A percentile compares a stretch with the other conserved stretches of the same genome.
phyloP scores from a whole-genome alignment of 2,797 vertebrate genomes.

The Cynopterus sphinx region DNA sequence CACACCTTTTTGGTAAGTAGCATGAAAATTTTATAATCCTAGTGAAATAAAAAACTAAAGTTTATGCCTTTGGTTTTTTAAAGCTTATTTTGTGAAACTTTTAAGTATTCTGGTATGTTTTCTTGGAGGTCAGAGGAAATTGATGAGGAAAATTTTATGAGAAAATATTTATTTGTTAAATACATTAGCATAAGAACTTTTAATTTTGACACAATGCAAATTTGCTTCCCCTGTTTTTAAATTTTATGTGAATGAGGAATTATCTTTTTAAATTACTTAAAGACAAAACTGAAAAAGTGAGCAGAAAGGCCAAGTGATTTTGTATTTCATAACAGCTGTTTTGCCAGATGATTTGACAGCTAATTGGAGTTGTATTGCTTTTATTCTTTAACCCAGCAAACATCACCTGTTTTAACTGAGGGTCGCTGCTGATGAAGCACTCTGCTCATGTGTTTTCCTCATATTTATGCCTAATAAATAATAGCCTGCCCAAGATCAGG shows the following conservation, averaged over 20 bases:
- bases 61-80: background rate
- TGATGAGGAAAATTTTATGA: background rate
- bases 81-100: background rate
- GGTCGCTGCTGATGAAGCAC: conserved; percentile 57
- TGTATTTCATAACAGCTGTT: conserved; percentile 33
- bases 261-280: conserved; percentile 47
- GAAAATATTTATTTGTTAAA: background rate
- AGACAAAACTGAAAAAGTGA: background rate
- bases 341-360: conserved; percentile 58
- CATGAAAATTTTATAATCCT: background rate
- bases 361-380: conserved; percentile 45
- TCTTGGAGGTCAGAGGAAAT: background rate
- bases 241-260: background rate
- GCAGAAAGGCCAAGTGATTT: background rate
- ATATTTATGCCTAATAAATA: conserved; percentile 61
- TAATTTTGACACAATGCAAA: background rate
- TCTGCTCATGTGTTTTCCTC: background rate
- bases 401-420: conserved; percentile 51
- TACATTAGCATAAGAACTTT: background rate
- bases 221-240: background rate
- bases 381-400: conserved; percentile 55
- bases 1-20: conserved; percentile 48
- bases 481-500: conserved; percentile 36
- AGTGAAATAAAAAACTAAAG: background rate
- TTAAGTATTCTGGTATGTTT: background rate